Conservation (phyloP, 2,888 invertebrate genomes). For the Drosophila bunnanda region DNA sequence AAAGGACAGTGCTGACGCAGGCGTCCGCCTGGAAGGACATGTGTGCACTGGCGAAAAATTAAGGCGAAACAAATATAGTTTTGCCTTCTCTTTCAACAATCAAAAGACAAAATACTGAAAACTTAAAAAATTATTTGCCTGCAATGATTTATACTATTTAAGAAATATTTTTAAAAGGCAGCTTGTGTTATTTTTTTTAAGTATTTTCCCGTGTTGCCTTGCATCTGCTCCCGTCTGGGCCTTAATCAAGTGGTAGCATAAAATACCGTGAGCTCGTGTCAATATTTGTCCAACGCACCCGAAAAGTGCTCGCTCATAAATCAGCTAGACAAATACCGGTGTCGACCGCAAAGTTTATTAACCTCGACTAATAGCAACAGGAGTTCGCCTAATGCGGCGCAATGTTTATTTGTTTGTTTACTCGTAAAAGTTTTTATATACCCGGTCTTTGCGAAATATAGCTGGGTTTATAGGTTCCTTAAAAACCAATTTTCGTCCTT, state of each 20-base stretch:
- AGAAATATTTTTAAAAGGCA: neutral
- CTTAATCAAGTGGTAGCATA: conserved; percentile 69
- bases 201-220: too few relatives aligned
- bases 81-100: too few relatives aligned
- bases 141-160: neutral
- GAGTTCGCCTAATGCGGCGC: conserved; percentile 38
- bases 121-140: too few relatives aligned
- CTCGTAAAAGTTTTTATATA: conserved; percentile 38
- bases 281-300: conserved; percentile 65
- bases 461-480: conserved; percentile 9
- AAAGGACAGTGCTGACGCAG: conserved; percentile 57
- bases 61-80: conserved; percentile 5
- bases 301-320: conserved; percentile 63
- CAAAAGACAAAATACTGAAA: too few relatives aligned
- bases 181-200: neutral
- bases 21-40: conserved; percentile 45
- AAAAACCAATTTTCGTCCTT: neutral
- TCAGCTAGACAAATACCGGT: conserved; percentile 69
- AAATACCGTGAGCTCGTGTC: conserved; percentile 55
- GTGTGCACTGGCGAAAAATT: conserved; percentile 27
- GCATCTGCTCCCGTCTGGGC: conserved; percentile 32
- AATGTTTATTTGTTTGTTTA: conserved; percentile 63
- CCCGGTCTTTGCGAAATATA: neutral
- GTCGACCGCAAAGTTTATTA: conserved; percentile 32
- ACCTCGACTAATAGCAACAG: conserved; percentile 63